Base-by-base conservation (phyloP, 2,888 invertebrate species). In the Proisotoma minuta region DNA sequence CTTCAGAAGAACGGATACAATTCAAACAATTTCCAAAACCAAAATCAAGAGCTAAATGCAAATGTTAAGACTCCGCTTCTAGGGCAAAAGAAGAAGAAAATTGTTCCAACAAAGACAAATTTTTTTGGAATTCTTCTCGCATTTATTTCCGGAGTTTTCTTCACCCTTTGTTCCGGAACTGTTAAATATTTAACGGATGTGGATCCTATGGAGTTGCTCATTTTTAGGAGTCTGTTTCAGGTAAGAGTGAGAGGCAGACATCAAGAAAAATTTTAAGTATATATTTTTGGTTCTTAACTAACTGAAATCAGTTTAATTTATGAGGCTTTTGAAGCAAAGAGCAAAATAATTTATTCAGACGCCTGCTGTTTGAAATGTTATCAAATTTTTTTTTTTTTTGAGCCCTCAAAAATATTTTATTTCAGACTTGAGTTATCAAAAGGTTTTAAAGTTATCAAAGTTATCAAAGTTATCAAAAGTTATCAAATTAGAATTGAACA, bases 101-200 rank as follows among this genome's bases (percentile, higher is more conserved):
- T 69, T 47, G 69, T 65, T 18, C 72, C 71, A 1, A 71, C 73
- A 0, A 71, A 71, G 61, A 69, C 72, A 2, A 72, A 69, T 60
- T 74, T 67, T 61, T 60, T 66, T 50, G 80, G 80, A 1, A 75
- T 80, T 34, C 73, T 79, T 39, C 72, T 80, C 47, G 80, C 80
- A 1, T 79, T 80, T 65, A 47, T 80, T 5, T 80, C 80, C 2
- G 80, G 80, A 15, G 77, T 79, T n/a, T 80, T 79, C 71, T 80
- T 81, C 69, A 80, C 80, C 1, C 72, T 80, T 15, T 79, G 79
- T 65, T 78, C 80, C 1, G 77, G 79, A 10, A 76, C 79, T 34
- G 79, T 80, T 2, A 80, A 80, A 71, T 78, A 77, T 12, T 69
- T 80, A 0, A 76, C 74, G 53, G 77, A 77, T 66, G 77, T 80